phyloP scores from a whole-genome alignment of 2,888 invertebrate species.

The Archaeoteleia sp. region DNA sequence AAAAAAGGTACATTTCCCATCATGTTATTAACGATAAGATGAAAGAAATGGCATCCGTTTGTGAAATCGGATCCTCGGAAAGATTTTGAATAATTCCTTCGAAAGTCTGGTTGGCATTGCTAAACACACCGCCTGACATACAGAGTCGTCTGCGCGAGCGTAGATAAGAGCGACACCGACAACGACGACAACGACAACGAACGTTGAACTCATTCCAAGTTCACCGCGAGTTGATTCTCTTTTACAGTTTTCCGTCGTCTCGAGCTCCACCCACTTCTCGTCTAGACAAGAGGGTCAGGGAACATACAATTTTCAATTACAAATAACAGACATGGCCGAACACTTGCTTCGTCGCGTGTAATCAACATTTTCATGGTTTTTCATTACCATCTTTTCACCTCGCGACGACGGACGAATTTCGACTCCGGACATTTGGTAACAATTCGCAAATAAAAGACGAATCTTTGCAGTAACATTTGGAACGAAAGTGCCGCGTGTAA shows the following conservation, averaged over 20 bases:
- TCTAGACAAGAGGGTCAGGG: conserved; percentile 15
- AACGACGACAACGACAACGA: conserved; percentile 18
- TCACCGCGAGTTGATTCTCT: conserved; percentile 42
- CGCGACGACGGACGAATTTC: too few relatives aligned
- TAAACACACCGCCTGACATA: conserved; percentile 24
- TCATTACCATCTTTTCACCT: background rate
- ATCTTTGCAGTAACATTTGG: too few relatives aligned
- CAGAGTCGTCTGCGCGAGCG: conserved; percentile 7
- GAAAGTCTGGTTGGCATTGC: conserved; percentile 20
- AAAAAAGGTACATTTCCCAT: conserved; percentile 20
- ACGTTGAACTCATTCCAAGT: conserved; percentile 52
- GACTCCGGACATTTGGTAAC: too few relatives aligned
- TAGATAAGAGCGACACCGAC: conserved; percentile 28
- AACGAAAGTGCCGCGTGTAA: too few relatives aligned
- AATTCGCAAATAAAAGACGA: too few relatives aligned
- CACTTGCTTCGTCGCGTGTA: conserved; percentile 4
- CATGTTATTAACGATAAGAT: conserved; percentile 21
- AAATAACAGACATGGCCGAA: conserved; percentile 4
- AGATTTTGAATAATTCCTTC: conserved; percentile 49
- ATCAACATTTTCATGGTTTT: conserved; percentile 20
- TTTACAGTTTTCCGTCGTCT: conserved; percentile 24
- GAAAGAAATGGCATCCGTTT: conserved; percentile 20
- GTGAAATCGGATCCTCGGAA: conserved; percentile 28
- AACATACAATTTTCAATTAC: conserved; percentile 57
- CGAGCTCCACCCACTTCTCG: conserved; percentile 24